Evolutionary conservation across 2,888 invertebrate species (phyloP).

Genomic region (Eubasilissa splendida): DNA sequence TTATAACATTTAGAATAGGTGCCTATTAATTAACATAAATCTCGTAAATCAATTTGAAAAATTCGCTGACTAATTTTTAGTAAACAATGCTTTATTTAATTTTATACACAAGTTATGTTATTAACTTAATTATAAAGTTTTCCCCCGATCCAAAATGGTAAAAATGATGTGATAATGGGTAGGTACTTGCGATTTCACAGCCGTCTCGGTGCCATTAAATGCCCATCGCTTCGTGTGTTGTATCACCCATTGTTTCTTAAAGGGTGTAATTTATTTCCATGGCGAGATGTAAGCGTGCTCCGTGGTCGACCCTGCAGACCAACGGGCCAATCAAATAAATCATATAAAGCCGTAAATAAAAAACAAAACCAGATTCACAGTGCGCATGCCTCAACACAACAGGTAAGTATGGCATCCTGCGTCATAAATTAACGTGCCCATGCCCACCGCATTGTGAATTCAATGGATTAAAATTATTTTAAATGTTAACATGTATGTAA

Average conservation of each 20-base stretch:
- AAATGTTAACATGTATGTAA: conserved; percentile 28
- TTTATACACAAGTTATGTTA: no score
- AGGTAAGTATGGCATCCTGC: conserved; percentile 36
- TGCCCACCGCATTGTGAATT: conserved; percentile 11
- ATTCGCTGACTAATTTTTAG: no score
- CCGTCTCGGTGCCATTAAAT: no score
- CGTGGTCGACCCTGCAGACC: conserved; percentile 21
- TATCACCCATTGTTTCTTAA: conserved; percentile 29
- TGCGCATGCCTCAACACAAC: conserved; percentile 46
- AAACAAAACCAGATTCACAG: conserved; percentile 40
- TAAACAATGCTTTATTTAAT: no score
- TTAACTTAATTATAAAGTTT: no score
- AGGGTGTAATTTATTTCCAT: conserved; percentile 31
- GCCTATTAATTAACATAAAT: no score
- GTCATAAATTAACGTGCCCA: conserved; percentile 25
- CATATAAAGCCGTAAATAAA: conserved; percentile 53
- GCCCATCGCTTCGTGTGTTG: conserved; percentile 2
- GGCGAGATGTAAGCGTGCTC: conserved; percentile 29
- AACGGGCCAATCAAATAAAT: conserved; percentile 51
- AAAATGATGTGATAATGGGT: no score
- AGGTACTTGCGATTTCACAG: no score
- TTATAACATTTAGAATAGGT: no score
- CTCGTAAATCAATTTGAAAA: no score
- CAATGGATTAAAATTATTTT: conserved; percentile 34
- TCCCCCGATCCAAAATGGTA: no score